phyloP scores from a whole-genome alignment of 1,140 invertebrate genomes.

The Thereuonema tuberculata region DNA sequence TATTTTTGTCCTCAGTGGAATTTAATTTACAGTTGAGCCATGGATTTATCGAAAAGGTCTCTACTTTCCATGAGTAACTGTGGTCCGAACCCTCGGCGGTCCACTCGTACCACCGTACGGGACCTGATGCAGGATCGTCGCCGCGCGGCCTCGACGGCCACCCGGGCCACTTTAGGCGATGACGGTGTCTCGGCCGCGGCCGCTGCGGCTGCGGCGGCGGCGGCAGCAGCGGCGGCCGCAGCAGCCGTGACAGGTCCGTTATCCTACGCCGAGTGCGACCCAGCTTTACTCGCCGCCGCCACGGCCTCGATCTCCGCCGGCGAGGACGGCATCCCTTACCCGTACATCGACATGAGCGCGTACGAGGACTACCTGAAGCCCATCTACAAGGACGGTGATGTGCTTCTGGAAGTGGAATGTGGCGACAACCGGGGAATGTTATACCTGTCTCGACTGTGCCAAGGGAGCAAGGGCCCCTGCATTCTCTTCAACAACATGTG shows the following conservation, averaged over 20 bases:
- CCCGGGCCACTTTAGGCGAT: not conserved
- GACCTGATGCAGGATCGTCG: no score
- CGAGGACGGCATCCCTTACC: not conserved
- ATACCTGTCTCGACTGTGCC: slow-evolving; percentile 32
- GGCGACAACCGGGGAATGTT: slow-evolving; percentile 32
- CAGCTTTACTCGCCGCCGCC: not conserved
- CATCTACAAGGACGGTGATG: slow-evolving; percentile 29
- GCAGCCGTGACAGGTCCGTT: not conserved
- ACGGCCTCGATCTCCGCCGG: not conserved
- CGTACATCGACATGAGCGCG: slow-evolving; percentile 12
- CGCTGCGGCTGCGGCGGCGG: not conserved
- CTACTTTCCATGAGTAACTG: no score
- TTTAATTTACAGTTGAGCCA: no score
- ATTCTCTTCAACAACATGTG: slow-evolving; percentile 33
- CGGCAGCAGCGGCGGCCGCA: not conserved
- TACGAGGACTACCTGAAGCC: slow-evolving; percentile 29
- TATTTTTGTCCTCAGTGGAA: no score
- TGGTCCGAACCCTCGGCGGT: no score
- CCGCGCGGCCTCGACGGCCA: not conserved
- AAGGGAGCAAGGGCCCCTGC: slow-evolving; percentile 35
- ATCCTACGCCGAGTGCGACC: not conserved
- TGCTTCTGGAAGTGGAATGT: slow-evolving; percentile 35
- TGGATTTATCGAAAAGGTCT: no score
- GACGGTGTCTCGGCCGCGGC: not conserved
- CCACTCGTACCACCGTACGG: no score